These are phyloP conservation scores for Sipha maydis DNA, from an alignment of 2,888 invertebrate species.

Conservation along the genomic window DNA sequence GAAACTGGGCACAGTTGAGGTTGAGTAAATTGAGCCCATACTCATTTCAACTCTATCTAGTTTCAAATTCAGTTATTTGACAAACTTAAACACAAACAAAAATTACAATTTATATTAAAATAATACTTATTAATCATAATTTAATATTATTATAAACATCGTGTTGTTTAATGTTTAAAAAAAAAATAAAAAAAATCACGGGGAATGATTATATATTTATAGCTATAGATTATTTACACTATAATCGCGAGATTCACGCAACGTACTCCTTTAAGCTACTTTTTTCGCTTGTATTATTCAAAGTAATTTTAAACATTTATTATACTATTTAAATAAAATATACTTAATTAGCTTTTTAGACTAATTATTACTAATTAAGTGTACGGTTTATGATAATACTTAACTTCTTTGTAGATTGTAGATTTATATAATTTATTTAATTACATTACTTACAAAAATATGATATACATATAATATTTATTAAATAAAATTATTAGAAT, in stretches of 20 bases:
- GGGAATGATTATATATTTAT: constrained; percentile 53
- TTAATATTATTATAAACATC: constrained; percentile 6
- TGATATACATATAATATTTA: neutral
- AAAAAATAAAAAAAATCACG: constrained; percentile 12
- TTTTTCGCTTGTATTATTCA: constrained; percentile 22
- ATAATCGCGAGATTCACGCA: constrained; percentile 30
- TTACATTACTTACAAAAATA: constrained; percentile 13
- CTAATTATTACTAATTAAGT: constrained; percentile 32
- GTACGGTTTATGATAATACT: constrained; percentile 18
- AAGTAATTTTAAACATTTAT: constrained; percentile 28
- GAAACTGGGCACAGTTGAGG: constrained; percentile 56
- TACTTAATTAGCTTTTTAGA: constrained; percentile 14
- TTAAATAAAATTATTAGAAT: constrained; percentile 24
- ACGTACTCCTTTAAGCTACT: constrained; percentile 2
- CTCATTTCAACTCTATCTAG: constrained; percentile 60
- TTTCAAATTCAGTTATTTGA: constrained; percentile 61
- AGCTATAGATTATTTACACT: neutral
- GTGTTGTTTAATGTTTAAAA: constrained; percentile 19
- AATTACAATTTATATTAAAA: constrained; percentile 28
- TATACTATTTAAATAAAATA: constrained; percentile 6
- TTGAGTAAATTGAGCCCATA: constrained; percentile 54
- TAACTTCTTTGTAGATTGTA: constrained; percentile 18
- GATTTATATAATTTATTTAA: neutral
- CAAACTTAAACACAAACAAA: constrained; percentile 52
- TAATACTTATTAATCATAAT: neutral